phyloP scores from a whole-genome alignment of 30 jellyfish, hydroid and myxozoan species.

The Hydractinia echinata region DNA sequence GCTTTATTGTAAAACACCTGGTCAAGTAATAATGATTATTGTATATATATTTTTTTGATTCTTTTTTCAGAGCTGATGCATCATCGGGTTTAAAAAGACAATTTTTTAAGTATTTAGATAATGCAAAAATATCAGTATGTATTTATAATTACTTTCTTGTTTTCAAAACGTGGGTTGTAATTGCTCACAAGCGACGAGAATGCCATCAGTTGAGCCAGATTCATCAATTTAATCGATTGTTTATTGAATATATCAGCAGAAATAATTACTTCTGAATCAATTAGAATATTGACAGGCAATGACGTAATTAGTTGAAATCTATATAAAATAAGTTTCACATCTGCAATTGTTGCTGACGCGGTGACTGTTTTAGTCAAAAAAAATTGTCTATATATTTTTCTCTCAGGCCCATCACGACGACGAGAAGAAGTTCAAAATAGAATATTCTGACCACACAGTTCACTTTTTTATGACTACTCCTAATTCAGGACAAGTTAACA shows the following conservation, averaged over 20 bases:
- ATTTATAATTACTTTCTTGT: not conserved
- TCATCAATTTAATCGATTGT: too few species aligned
- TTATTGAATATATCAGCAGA: too few species aligned
- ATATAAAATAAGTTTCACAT: too few species aligned
- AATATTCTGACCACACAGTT: slow-evolving; percentile 89
- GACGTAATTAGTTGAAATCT: too few species aligned
- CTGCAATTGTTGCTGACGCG: too few species aligned
- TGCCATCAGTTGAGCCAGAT: too few species aligned
- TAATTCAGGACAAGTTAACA: slow-evolving; percentile 66
- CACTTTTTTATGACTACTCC: slow-evolving; percentile 70
- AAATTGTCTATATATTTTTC: not conserved
- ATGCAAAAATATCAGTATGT: slow-evolving; percentile 80
- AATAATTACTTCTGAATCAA: too few species aligned
- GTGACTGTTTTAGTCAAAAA: not conserved
- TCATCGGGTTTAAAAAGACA: slow-evolving; percentile 88
- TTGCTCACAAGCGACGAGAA: too few species aligned
- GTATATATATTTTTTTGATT: not conserved
- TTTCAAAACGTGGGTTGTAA: not conserved
- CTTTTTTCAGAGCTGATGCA: slow-evolving; percentile 88
- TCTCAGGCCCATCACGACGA: slow-evolving; percentile 74
- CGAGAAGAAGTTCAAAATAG: slow-evolving; percentile 66
- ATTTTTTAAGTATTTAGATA: slow-evolving; percentile 77
- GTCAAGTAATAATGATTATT: too few species aligned
- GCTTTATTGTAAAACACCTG: too few species aligned
- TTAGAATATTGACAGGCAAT: too few species aligned